Evolutionary conservation across 1,140 invertebrate genomes (phyloP), one percentile per base, ranked within the genome.

Genomic region (Drosophila erecta): DNA sequence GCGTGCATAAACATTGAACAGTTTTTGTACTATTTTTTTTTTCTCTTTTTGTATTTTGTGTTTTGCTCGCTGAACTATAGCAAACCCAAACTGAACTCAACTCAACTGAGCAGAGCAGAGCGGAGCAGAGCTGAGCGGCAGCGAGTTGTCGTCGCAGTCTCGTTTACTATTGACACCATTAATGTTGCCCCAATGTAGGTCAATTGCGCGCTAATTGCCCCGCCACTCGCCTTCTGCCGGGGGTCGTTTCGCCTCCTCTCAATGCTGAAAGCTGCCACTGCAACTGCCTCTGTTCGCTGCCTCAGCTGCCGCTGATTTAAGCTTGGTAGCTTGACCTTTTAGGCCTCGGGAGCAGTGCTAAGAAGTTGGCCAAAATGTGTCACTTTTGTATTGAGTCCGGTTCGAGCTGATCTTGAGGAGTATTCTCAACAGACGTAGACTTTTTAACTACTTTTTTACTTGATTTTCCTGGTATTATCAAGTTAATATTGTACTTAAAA

Each of bases 81-180:
- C 35, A 66, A 61, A 64, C 46, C 56, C 11, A 24, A 30, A 64
- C 38, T 24, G 22, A 65, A 69, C 40, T 47, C 41, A 67, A 55
- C 33, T 40, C 41, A 57, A 17, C 54, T 12, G 33, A 57, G 30
- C 51, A 27, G 49, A 53, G 58, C 47, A 22, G 65, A 66, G 44
- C 55, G 10, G 14, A 17, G 41, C 41, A 6, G 20, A 43, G 46
- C 43, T 30, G 58, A 49, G 64, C 20, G 40, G 60, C 50, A 69
- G 54, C 17, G 64, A 60, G 57, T 60, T 60, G 81, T 44, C 64
- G 76, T 67, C 76, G 79, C 79, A 89, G 84, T 89, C 80, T 85
- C 84, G 84, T 89, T 89, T 89, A 90, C 84, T 89, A 89, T 89
- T 89, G 84, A 89, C 84, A 89, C 84, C 84, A 89, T 89, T 89